These are phyloP conservation scores for Baccha elongata DNA, from an alignment of 2,888 invertebrate genomes.

Conservation along the genomic window DNA sequence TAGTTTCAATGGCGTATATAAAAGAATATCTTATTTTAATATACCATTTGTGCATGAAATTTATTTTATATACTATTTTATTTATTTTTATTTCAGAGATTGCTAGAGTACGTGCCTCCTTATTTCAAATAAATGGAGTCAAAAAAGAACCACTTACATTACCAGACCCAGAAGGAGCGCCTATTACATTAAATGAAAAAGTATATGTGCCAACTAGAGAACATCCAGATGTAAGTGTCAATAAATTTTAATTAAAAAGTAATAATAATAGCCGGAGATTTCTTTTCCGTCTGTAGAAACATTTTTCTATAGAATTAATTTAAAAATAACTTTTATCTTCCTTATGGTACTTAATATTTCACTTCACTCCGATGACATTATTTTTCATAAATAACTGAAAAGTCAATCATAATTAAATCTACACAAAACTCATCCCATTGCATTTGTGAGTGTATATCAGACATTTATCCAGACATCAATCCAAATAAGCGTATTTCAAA, in stretches of 20 bases:
- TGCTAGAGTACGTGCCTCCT: conserved; percentile 97
- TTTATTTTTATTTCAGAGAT: conserved; percentile 92
- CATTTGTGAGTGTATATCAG: no score
- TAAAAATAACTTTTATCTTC: background rate
- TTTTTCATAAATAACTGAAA: conserved; percentile 1
- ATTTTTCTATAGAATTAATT: no score
- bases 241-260: no score
- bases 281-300: no score
- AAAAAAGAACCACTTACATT: conserved; percentile 96
- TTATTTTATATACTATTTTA: conserved; percentile 46
- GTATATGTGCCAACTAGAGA: conserved; percentile 99
- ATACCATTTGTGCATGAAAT: no score
- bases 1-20: no score
- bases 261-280: no score
- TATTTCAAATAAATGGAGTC: conserved; percentile 99
- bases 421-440: background rate
- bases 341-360: background rate
- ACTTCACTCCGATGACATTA: background rate
- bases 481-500: conserved; percentile 10
- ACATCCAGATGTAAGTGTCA: conserved; percentile 97
- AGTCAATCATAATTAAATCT: background rate
- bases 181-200: conserved; percentile 98
- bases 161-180: conserved; percentile 95
- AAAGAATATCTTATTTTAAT: no score
- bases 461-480: conserved; percentile 30